These are phyloP conservation scores for Ectobius pallidus DNA, from an alignment of 2,888 invertebrate species.

Conservation along the genomic window DNA sequence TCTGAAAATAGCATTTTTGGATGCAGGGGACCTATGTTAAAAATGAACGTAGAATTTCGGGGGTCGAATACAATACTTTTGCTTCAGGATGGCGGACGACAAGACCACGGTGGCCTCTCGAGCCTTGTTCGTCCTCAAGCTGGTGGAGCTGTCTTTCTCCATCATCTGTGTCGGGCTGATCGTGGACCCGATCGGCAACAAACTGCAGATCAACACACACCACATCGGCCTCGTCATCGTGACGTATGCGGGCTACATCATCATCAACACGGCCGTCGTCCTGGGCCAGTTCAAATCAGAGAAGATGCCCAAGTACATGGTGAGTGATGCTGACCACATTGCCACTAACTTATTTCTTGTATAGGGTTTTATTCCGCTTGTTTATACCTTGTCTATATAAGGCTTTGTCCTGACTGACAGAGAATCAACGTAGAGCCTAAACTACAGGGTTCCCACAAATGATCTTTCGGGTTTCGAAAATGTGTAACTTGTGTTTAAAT, in stretches of 20 bases:
- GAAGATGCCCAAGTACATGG: slow-evolving; percentile 67
- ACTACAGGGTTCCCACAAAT: too few species aligned
- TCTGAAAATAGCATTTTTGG: too few species aligned
- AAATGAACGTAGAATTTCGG: too few species aligned
- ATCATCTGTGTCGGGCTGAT: slow-evolving; percentile 67
- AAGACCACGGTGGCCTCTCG: background rate
- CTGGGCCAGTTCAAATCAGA: slow-evolving; percentile 67
- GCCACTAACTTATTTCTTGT: too few species aligned
- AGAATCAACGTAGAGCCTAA: too few species aligned
- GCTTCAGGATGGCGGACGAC: background rate
- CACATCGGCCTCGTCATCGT: slow-evolving; percentile 71
- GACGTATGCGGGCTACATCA: slow-evolving; percentile 67
- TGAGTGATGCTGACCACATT: slow-evolving; percentile 47
- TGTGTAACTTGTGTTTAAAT: too few species aligned
- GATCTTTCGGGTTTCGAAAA: too few species aligned
- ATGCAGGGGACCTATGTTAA: too few species aligned
- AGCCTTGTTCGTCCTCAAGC: background rate
- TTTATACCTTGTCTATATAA: too few species aligned
- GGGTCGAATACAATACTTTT: too few species aligned
- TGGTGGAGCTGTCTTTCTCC: slow-evolving; percentile 61
- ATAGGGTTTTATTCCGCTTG: too few species aligned
- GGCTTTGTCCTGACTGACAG: too few species aligned
- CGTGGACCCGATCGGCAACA: slow-evolving; percentile 65
- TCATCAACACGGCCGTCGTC: slow-evolving; percentile 67
- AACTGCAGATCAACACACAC: slow-evolving; percentile 61